A percentile compares a stretch with the other conserved stretches of the same genome.
Evolutionary conservation across 2,797 vertebrate species (phyloP).

Genomic region (Chelidonichthys spinosus): DNA sequence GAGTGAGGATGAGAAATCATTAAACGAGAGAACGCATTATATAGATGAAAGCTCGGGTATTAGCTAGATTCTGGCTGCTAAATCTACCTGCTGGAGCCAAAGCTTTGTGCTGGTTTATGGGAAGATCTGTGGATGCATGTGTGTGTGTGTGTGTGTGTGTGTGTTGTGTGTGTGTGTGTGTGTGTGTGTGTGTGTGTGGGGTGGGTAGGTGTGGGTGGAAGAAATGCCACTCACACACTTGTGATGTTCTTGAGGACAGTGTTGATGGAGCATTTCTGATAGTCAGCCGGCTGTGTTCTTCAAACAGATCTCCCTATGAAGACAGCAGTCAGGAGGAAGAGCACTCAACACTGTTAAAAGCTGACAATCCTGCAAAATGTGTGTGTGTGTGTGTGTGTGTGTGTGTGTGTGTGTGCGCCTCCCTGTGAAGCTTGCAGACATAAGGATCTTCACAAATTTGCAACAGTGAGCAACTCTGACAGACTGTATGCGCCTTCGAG

Average conservation of each 20-base stretch:
- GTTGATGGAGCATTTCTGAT: conserved; percentile 55
- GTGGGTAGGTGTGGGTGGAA: background rate
- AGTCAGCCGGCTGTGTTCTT: conserved; percentile 34
- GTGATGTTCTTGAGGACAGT: conserved; percentile 39
- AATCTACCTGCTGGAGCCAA: conserved; percentile 59
- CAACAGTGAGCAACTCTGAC: conserved; percentile 49
- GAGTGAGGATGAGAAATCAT: conserved; percentile 63
- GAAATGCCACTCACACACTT: conserved; percentile 30
- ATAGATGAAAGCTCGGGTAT: conserved; percentile 57
- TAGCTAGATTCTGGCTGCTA: conserved; percentile 61
- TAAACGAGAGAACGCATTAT: conserved; percentile 55
- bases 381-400: conserved; percentile 17
- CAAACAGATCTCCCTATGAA: conserved; percentile 50
- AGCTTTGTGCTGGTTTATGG: conserved; percentile 39
- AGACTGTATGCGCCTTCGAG: conserved; percentile 46
- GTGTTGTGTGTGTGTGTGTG: background rate
- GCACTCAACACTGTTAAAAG: conserved; percentile 39
- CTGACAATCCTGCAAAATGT: conserved; percentile 16
- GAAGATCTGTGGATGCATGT: conserved; percentile 41
- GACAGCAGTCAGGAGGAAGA: conserved; percentile 49
- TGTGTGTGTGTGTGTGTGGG: background rate
- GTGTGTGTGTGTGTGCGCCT: conserved; percentile 6
- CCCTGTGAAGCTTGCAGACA: conserved; percentile 40
- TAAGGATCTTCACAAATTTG: conserved; percentile 47
- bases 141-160: conserved; percentile 6